phyloP scores from a whole-genome alignment of 2,888 invertebrate genomes.

The Drosophila ustulata region DNA sequence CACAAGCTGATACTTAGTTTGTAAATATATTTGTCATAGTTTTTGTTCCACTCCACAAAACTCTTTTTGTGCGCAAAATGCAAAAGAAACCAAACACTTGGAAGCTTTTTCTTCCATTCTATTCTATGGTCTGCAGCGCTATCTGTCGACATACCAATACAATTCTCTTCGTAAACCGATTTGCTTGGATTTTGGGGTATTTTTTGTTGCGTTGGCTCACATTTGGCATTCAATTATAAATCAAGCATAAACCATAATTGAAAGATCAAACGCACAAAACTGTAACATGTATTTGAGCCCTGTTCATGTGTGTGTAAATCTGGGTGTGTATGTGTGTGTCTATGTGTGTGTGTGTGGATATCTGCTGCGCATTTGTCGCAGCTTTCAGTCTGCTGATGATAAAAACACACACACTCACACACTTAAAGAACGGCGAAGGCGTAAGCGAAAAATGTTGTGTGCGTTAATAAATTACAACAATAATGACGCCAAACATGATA shows the following conservation, averaged over 20 bases:
- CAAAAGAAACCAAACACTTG: not conserved
- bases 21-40: too few relatives aligned
- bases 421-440: constrained; percentile 41
- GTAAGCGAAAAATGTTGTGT: constrained; percentile 75
- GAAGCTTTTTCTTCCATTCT: not conserved
- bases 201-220: constrained; percentile 33
- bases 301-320: constrained; percentile 1
- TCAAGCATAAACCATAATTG: constrained; percentile 77
- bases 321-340: not conserved
- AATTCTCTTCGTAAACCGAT: constrained; percentile 15
- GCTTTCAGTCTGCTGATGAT: constrained; percentile 58
- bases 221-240: constrained; percentile 70
- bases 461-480: constrained; percentile 80
- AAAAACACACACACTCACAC: constrained; percentile 44
- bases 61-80: not conserved
- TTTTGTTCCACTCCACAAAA: not conserved
- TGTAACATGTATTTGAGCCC: constrained; percentile 28
- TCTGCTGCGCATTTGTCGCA: constrained; percentile 66
- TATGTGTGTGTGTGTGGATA: constrained; percentile 15
- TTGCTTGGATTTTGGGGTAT: constrained; percentile 31
- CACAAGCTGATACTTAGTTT: too few relatives aligned
- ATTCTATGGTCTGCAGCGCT: constrained; percentile 9
- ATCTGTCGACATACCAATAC: constrained; percentile 26
- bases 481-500: constrained; percentile 80
- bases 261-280: constrained; percentile 70